Percentiles rank a stretch among this genome's conserved stretches.
Evolutionary conservation across 1,140 invertebrate genomes (phyloP).

Genomic region (Listronotus oregonensis): DNA sequence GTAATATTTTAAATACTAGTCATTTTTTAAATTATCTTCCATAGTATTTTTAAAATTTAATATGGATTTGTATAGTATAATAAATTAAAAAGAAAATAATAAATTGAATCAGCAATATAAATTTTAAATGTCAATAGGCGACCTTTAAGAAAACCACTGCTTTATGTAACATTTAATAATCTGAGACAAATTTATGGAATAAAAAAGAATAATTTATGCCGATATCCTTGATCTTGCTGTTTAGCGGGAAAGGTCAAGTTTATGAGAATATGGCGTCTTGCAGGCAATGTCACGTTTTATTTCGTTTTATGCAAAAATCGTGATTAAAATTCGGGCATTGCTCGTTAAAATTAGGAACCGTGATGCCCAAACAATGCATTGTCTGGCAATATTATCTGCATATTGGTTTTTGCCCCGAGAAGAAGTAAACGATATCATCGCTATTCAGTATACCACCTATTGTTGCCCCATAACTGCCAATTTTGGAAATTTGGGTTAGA

Average conservation of each 20-base stretch:
- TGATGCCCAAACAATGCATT: constrained; percentile 15
- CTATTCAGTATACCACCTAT: no score
- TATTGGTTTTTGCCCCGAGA: no score
- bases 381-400: background rate
- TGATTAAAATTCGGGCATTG: constrained; percentile 17
- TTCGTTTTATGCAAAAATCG: constrained; percentile 23
- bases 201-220: constrained; percentile 26
- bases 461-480: no score
- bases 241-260: constrained; percentile 26
- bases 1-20: no score
- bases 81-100: no score
- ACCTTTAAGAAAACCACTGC: constrained; percentile 27
- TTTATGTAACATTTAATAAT: constrained; percentile 28
- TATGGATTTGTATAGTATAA: no score
- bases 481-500: no score
- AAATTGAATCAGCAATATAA: constrained; percentile 9
- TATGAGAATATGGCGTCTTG: constrained; percentile 16
- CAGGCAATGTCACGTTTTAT: constrained; percentile 21
- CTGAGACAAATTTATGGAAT: constrained; percentile 17
- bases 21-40: no score
- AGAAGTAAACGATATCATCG: no score
- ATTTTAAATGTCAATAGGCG: constrained; percentile 24
- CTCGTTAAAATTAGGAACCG: constrained; percentile 25
- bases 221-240: constrained; percentile 30
- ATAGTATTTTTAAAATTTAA: no score